Base-by-base conservation (phyloP, 1,140 invertebrate genomes). In the Hyposmocoma kahamanoa region DNA sequence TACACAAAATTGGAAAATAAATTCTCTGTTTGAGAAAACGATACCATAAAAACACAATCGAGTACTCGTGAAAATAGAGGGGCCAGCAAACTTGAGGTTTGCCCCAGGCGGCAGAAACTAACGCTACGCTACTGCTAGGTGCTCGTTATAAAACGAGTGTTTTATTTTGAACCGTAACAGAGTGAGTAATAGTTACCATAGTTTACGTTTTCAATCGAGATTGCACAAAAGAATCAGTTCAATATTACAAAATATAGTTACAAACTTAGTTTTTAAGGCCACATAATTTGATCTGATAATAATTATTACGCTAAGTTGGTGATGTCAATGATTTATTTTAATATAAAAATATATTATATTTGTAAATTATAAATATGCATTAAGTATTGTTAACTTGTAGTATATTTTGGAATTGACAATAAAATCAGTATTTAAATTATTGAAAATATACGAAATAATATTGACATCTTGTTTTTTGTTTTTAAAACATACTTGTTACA, bases 401-500 rank as follows among this genome's bases (percentile, higher is more conserved):
- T 61, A 48, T 53, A 53, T 59, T 65, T 62, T 52, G 30, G 55
- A 59, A 66, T 51, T 51, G 64, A 67, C 64, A 67, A 67, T 67
- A 67, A n/a, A n/a, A 65, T 59, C 64, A 67, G 64, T 67, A 67
- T 67, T 67, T 67, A 67, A 61, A 67, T 61, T 61, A 67, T 62
- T 67, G 52, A 42, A 55, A 63, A 48, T 67, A 53, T 55, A 39
- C 51, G 53, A 52, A 47, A 21, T 53, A 53, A 51, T 53, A 52
- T 64, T 56, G 53, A 54, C 47, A 41, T 41, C 21, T 26, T 19
- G 43, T 67, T 67, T 74, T 64, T 78, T 79, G 67, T 82, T 82
- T 77, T 72, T 66, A 66, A 74, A 62, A 67, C 74, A 77, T 77
- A 73, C 76, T 76, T 77, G 65, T 75, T n/a, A n/a, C 61, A 76